Evolutionary conservation across 2,113 vertebrate species (phyloP), one percentile per base, ranked within the genome.

Genomic region (Acanthochromis polyacanthus): DNA sequence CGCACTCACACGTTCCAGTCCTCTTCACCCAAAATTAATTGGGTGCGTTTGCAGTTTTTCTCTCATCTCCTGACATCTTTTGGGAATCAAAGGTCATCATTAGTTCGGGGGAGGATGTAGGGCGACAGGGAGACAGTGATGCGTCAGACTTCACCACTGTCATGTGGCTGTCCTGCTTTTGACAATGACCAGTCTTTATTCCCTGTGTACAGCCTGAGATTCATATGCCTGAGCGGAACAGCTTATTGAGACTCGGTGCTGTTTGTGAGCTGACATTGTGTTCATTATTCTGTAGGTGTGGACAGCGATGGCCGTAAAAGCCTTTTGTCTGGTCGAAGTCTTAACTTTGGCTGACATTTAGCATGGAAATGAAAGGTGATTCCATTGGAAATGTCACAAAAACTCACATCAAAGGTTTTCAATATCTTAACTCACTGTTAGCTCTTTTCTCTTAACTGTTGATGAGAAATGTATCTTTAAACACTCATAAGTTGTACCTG

Each of bases 51-150:
- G 70, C 67, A 28, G 85, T 83, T 87, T 78, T 83, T 68, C 17
- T 72, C 67, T 65, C 71, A n/a, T 87, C 83, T 79, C 58, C 75
- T 85, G 92, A 91, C 89, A 92, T 90, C 91, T 89, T 89, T 89
- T 82, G 87, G 88, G 80, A 90, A 80, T 92, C 89, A 91, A 90
- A 93, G 92, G 92, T 93, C 88, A 87, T 89, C 91, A 87, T 91
- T 90, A 92, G 84, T 89, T 81, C 25, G 85, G 71, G 63, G 45
- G 81, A 75, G 74, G 84, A 79, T 90, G 88, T 84, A 73, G 75
- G 88, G 76, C 52, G 87, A 82, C 81, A 56, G 78, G 51, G 61
- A 63, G 89, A 86, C 79, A 80, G 87, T 78, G 83, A 84, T 81
- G 83, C 91, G 70, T 92, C 89, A 90, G 76, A 88, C 87, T 63